Evolutionary conservation across 2,797 vertebrate species (phyloP).

Genomic region (Scleropages formosus): DNA sequence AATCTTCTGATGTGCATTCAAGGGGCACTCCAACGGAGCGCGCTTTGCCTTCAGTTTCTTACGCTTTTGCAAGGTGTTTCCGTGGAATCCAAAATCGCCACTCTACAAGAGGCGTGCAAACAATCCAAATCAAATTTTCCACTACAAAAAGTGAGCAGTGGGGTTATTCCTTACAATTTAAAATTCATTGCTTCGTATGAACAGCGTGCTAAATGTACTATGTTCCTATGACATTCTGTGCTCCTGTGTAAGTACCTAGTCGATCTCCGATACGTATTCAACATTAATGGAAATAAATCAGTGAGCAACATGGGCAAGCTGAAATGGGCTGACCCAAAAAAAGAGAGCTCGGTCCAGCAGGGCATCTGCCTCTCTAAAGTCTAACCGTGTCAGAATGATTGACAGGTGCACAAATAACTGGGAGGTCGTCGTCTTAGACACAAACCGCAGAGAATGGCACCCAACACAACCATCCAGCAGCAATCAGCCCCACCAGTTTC

Average conservation of each 20-base stretch:
- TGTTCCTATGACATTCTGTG: neutral
- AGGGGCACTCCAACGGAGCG: no score
- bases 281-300: neutral
- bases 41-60: no score
- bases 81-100: no score
- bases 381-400: slow-evolving; percentile 14
- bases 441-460: slow-evolving; percentile 4
- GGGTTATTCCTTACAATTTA: neutral
- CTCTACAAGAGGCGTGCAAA: neutral
- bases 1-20: no score
- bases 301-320: neutral
- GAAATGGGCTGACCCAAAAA: neutral
- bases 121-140: neutral
- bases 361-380: neutral
- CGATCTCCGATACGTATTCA: neutral
- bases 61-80: neutral
- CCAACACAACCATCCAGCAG: slow-evolving; percentile 6
- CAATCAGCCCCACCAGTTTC: neutral
- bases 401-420: slow-evolving; percentile 27
- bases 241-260: neutral
- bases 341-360: neutral
- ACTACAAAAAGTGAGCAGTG: neutral
- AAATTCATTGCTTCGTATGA: neutral
- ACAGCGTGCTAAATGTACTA: neutral
- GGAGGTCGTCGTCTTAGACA: neutral